phyloP scores from a whole-genome alignment of 2,888 invertebrate genomes.

The Myathropa florea region DNA sequence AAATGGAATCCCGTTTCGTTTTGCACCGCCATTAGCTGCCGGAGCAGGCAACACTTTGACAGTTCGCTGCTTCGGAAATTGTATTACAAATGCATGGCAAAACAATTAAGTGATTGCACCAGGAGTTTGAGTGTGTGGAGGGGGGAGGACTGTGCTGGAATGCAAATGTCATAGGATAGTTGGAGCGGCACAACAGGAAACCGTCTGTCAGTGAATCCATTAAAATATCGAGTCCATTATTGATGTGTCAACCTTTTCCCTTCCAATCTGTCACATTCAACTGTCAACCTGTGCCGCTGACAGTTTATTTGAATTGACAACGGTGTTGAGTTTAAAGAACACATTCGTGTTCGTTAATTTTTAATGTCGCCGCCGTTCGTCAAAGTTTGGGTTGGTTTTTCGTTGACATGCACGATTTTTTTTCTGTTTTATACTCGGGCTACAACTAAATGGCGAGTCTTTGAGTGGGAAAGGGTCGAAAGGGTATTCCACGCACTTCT shows the following conservation, averaged over 20 bases:
- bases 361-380: conserved; percentile 26
- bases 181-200: background rate
- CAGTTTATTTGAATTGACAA: conserved; percentile 68
- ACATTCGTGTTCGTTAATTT: conserved; percentile 34
- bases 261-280: conserved; percentile 33
- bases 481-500: background rate
- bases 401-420: conserved; percentile 35
- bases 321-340: conserved; percentile 63
- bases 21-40: background rate
- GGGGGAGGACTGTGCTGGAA: background rate
- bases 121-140: background rate
- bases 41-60: conserved; percentile 60
- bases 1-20: conserved; percentile 50
- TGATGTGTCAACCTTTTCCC: conserved; percentile 48
- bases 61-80: conserved; percentile 48
- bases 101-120: conserved; percentile 68
- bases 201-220: conserved; percentile 21
- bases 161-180: background rate
- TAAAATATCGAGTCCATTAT: conserved; percentile 50
- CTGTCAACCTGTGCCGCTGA: conserved; percentile 55
- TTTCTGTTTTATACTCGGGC: background rate
- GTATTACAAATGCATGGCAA: conserved; percentile 65
- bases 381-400: background rate
- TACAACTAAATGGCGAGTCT: background rate
- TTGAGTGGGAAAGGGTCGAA: background rate